Conservation (phyloP, 2,113 vertebrate species). For the Ancistrus triradiatus region DNA sequence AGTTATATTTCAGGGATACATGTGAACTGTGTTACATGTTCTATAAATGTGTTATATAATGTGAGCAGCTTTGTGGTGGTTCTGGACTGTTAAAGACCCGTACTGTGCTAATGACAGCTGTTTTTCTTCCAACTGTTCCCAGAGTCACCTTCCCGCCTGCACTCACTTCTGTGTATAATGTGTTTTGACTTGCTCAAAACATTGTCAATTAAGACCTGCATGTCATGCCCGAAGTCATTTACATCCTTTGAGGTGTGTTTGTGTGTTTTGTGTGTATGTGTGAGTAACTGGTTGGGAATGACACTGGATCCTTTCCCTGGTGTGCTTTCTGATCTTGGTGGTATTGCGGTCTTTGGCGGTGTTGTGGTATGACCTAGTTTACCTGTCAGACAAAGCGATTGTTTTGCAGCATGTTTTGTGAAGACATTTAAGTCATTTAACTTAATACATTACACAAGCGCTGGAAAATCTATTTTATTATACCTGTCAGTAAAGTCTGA, state of each 20-base stretch:
- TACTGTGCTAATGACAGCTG: background rate
- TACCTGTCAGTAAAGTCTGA: background rate
- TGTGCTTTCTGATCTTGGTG: background rate
- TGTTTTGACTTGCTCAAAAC: conserved; percentile 13
- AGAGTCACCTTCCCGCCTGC: background rate
- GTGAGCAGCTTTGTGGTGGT: too few relatives aligned
- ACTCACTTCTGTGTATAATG: background rate
- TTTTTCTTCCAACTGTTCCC: background rate
- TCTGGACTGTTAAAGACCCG: too few relatives aligned
- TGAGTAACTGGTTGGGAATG: conserved; percentile 1
- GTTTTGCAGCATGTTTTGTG: conserved; percentile 39
- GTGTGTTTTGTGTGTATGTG: background rate
- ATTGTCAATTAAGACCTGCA: background rate
- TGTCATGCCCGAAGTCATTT: background rate
- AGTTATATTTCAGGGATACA: too few relatives aligned
- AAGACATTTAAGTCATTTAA: too few relatives aligned
- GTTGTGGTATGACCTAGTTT: conserved; percentile 18
- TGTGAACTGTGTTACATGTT: too few relatives aligned
- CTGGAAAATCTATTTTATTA: too few relatives aligned
- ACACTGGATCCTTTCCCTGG: background rate
- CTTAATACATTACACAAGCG: conserved; percentile 20
- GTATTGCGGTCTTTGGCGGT: conserved; percentile 9
- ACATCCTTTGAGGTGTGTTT: background rate
- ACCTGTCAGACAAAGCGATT: conserved; percentile 30
- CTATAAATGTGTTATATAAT: too few relatives aligned